Base-by-base conservation (phyloP, 2,113 vertebrate genomes). In the Anoplopoma fimbria region DNA sequence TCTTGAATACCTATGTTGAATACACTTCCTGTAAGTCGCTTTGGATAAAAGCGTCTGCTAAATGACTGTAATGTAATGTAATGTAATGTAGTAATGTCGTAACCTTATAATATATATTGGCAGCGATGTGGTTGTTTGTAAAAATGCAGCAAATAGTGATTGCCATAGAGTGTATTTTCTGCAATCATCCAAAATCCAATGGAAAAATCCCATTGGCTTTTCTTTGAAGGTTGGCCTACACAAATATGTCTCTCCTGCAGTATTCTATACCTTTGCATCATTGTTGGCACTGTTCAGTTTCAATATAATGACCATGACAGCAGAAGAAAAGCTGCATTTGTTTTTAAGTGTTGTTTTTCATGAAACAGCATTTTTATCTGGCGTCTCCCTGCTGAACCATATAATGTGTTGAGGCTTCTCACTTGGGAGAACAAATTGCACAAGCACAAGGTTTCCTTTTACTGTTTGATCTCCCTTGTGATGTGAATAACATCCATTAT, bases 401-500 rank as follows among this genome's bases (percentile, higher is more conserved):
- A 12, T 85, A 89, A 91, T 87, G 84, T 77, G 63, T 38, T 49
- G 38, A 81, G 65, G 77, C 69, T 61, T 71, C 81, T 27, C 85
- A 87, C 88, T 87, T 61, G 75, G 86, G 88, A 90, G 57, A 65
- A 23, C 13, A 57, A 61, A 77, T 69, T 83, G 77, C 64, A 49
- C 40, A 79, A 75, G 84, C 71, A 83, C 85, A 83, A 40, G 69
- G 88, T 90, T 91, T 85, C 85, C 83, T 85, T 92, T 89, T 76
- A 82, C 83, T 79, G 84, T 94, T 89, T 90, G 87, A 91, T 93
- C 88, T 82, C 81, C 75, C 76, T 61, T 67, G 84, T 79, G 88
- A 91, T 87, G 89, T 53, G 67, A 89, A 89, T 87, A 84, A 82
- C 86, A 83, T 93, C 93, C 92, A 94, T 94, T 94, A 93, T 87